Evolutionary conservation across 2,113 vertebrate genomes (phyloP).

Genomic region (Marmota flaviventris): DNA sequence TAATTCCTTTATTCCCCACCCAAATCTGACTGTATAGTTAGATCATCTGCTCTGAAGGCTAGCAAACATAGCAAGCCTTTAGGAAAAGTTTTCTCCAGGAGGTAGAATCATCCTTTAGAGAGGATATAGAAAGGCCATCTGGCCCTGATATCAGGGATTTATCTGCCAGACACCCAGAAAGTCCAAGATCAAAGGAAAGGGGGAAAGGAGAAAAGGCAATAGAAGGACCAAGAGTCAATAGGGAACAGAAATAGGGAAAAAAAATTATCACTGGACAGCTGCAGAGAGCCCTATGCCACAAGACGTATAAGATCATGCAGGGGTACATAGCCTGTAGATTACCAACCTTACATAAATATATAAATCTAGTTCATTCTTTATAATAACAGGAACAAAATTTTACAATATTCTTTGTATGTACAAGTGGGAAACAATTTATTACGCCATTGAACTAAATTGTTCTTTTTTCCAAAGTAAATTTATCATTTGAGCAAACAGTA

Average conservation of each 20-base stretch:
- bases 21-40: constrained; percentile 29
- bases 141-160: constrained; percentile 22
- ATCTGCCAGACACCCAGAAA: background rate
- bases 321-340: background rate
- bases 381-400: constrained; percentile 18
- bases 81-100: background rate
- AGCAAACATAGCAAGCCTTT: constrained; percentile 42
- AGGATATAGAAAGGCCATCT: constrained; percentile 5
- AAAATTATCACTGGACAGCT: background rate
- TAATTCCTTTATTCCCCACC: constrained; percentile 27
- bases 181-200: background rate
- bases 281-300: background rate
- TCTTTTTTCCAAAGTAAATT: constrained; percentile 40
- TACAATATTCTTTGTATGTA: background rate
- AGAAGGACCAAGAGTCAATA: background rate
- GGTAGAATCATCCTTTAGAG: constrained; percentile 5
- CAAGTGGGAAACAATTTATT: background rate
- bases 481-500: constrained; percentile 21
- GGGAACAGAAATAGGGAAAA: background rate
- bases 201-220: background rate
- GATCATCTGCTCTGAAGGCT: background rate
- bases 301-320: background rate
- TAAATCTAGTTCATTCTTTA: constrained; percentile 9
- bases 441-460: background rate
- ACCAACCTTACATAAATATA: background rate